A percentile compares a stretch with the other conserved stretches of the same genome.
These are phyloP conservation scores for Sussaba pulchella DNA, from an alignment of 2,888 invertebrate genomes.

Conservation along the genomic window DNA sequence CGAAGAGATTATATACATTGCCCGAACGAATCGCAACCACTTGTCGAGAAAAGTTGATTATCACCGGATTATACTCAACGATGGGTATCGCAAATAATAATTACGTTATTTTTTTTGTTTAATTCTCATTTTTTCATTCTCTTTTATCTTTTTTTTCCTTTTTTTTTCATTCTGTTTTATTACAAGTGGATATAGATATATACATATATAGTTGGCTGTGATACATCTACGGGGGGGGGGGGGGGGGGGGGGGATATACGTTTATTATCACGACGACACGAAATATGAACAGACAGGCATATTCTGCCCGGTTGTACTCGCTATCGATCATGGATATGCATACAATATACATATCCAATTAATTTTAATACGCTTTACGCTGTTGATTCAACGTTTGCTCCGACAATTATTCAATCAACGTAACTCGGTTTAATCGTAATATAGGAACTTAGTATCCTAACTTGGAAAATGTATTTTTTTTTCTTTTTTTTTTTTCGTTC, in stretches of 20 bases:
- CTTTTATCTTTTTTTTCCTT: background rate
- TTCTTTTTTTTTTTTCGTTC: too few relatives aligned
- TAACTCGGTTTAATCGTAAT: conserved; percentile 47
- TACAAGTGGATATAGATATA: conserved; percentile 62
- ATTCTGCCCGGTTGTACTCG: conserved; percentile 16
- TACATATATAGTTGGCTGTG: conserved; percentile 70
- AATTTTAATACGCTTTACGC: conserved; percentile 46
- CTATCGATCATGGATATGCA: conserved; percentile 60
- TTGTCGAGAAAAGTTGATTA: conserved; percentile 36
- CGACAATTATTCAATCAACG: conserved; percentile 45
- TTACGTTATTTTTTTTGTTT: background rate
- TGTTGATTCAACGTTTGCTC: conserved; percentile 45
- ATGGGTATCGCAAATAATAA: background rate
- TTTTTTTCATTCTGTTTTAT: conserved; percentile 33
- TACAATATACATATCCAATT: conserved; percentile 64
- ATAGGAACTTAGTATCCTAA: conserved; percentile 56
- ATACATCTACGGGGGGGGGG: conserved; percentile 64
- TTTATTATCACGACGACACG: conserved; percentile 81
- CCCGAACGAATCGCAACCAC: conserved; percentile 42
- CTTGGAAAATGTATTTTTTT: conserved; percentile 20
- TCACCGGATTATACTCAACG: background rate
- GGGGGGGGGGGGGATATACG: conserved; percentile 57
- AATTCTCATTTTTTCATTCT: background rate
- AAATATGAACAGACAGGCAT: conserved; percentile 76
- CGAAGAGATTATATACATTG: conserved; percentile 45